These are phyloP conservation scores for Cephonodes hylas DNA, from an alignment of 2,888 invertebrate species.

Conservation along the genomic window DNA sequence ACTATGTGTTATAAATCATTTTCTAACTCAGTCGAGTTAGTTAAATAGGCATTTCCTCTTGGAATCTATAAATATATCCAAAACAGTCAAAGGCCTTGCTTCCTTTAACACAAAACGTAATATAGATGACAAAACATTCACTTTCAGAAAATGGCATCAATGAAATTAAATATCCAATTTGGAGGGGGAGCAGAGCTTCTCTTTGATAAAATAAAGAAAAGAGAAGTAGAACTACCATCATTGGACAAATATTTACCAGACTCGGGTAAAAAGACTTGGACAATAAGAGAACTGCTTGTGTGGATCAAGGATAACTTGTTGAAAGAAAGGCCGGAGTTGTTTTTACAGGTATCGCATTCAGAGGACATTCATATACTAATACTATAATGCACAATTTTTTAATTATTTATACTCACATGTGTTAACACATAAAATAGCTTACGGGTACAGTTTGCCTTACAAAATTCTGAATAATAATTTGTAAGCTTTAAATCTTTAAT, in stretches of 20 bases:
- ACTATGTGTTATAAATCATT: no score
- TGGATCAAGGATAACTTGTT: conserved; percentile 94
- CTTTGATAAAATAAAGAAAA: conserved; percentile 90
- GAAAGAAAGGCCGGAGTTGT: conserved; percentile 88
- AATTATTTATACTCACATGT: no score
- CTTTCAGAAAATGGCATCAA: conserved; percentile 36
- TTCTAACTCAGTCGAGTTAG: no score
- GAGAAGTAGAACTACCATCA: conserved; percentile 84
- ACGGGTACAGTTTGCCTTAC: no score
- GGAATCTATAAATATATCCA: no score
- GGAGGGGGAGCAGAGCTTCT: conserved; percentile 96
- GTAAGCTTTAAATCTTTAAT: no score
- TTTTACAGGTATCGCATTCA: conserved; percentile 54
- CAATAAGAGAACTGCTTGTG: conserved; percentile 84
- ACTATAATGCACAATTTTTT: neutral
- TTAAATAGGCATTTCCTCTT: no score
- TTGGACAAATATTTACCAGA: conserved; percentile 65
- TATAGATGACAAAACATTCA: no score
- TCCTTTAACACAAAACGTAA: no score
- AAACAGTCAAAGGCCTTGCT: no score
- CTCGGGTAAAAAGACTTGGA: conserved; percentile 76
- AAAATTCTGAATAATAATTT: no score
- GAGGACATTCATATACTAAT: neutral
- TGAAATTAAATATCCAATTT: conserved; percentile 60
- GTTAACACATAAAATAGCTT: no score